Base-by-base conservation (phyloP, 2,113 vertebrate genomes). In the Microtus pennsylvanicus region DNA sequence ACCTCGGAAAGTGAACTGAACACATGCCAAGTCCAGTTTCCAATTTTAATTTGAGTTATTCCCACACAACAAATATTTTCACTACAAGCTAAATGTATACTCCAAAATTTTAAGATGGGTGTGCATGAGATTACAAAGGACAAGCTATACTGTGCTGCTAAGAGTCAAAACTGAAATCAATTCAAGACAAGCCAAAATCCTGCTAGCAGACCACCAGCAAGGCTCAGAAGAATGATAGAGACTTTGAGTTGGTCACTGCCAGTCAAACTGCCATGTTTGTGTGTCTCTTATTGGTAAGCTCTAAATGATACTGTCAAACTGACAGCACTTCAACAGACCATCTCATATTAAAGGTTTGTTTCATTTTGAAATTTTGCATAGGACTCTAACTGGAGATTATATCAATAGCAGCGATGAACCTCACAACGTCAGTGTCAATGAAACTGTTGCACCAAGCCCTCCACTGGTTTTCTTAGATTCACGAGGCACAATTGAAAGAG, bases 1-100 rank as follows among this genome's bases (percentile, higher is more conserved):
- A 94, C 91, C 81, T 45, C 35, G 35, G 72, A 72, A 61, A 93
- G 78, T 75, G 82, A 93, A 94, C 0, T 83, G 28, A 93, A 94
- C 7, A 89, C 3, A 85, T 69, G 82, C 42, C 92, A 97, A 95
- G 70, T 72, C 80, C 50, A 91, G 89, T 77, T 96, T 94, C 72
- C 58, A 91, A 76, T 93, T 91, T 94, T 92, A 93, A 97, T 91
- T 65, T 94, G 52, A 95, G 55, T 30, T 95, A 96, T 92, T 94
- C 45, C 63, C 92, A 95, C n/a, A 90, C 42, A 95, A 95, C 93
- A 12, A 91, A 91, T 94, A 94, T 92, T 97, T 96, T 95, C 94
- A 95, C 74, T 88, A 80, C 16, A 89, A 89, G 93, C 76, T 94
- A 97, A 93, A 85, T 88, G 16, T 61, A 90, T 89, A 92, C 90